A percentile compares a stretch with the other conserved stretches of the same genome.
These are phyloP conservation scores for Resseliella maxima DNA, from an alignment of 2,888 invertebrate species.

Conservation along the genomic window DNA sequence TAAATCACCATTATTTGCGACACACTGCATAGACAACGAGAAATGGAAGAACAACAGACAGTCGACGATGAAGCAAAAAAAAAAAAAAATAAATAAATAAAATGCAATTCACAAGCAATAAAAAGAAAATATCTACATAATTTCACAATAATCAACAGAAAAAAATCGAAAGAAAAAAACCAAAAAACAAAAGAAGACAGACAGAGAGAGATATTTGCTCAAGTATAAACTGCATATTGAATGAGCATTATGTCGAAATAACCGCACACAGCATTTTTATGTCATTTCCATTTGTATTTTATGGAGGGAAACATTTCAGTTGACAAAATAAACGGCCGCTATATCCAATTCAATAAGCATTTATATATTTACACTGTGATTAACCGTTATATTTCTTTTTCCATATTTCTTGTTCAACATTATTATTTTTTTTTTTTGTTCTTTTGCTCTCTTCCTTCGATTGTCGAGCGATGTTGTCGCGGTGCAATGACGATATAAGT, in stretches of 20 bases:
- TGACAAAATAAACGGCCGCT: conserved; percentile 46
- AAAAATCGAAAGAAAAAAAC: not conserved
- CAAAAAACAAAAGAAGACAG: not conserved
- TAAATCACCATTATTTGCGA: not conserved
- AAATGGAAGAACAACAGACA: too few relatives aligned
- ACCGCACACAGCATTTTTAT: conserved; percentile 51
- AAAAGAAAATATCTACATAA: conserved; percentile 51
- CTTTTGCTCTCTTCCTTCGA: not conserved
- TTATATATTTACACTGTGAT: not conserved
- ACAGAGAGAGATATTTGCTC: conserved; percentile 10
- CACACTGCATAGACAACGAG: not conserved
- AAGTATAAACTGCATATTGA: conserved; percentile 4
- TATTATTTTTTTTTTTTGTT: conserved; percentile 2
- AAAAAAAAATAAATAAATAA: not conserved
- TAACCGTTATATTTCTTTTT: too few relatives aligned
- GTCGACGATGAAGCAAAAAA: too few relatives aligned
- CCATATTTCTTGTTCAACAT: too few relatives aligned
- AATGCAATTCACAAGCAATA: conserved; percentile 32
- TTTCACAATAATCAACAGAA: conserved; percentile 6
- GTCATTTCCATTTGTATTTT: conserved; percentile 54
- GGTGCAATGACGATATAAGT: too few relatives aligned
- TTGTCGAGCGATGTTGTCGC: not conserved
- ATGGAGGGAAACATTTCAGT: conserved; percentile 53
- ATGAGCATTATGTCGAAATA: conserved; percentile 35
- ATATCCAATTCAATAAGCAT: not conserved